Evolutionary conservation across 2,888 invertebrate species (phyloP).

Genomic region (Scaptodrosophila latifasciaeformis): DNA sequence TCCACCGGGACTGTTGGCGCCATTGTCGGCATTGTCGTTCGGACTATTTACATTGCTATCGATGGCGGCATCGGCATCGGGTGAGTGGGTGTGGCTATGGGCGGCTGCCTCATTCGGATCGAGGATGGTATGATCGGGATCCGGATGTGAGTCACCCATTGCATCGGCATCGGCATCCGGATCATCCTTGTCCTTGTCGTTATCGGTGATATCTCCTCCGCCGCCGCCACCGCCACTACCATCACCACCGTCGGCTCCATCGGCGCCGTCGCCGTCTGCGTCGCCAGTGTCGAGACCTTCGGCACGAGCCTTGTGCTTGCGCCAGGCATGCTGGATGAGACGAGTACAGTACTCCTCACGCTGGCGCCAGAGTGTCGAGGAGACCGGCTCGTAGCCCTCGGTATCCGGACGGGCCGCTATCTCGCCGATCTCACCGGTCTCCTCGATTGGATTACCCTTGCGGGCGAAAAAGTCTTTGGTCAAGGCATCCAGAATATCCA

Average conservation of each 20-base stretch:
- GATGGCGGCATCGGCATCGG: slow-evolving; percentile 67
- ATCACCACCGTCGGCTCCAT: slow-evolving; percentile 70
- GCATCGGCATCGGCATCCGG: slow-evolving; percentile 57
- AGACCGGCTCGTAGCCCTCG: slow-evolving; percentile 94
- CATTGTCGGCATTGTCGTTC: slow-evolving; percentile 30
- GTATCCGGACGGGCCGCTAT: slow-evolving; percentile 89
- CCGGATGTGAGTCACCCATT: slow-evolving; percentile 54
- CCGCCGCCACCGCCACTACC: slow-evolving; percentile 74
- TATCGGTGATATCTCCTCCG: neutral
- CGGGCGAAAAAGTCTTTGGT: slow-evolving; percentile 99
- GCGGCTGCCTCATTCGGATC: slow-evolving; percentile 51
- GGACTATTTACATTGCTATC: slow-evolving; percentile 54
- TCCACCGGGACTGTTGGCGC: slow-evolving; percentile 71
- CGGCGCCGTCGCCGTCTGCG: slow-evolving; percentile 75
- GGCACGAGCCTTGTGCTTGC: slow-evolving; percentile 86
- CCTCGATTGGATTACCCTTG: slow-evolving; percentile 95
- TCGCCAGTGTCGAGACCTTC: slow-evolving; percentile 77
- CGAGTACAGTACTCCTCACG: slow-evolving; percentile 97
- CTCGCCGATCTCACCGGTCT: slow-evolving; percentile 90
- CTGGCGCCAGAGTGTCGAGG: slow-evolving; percentile 95
- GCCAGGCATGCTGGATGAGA: slow-evolving; percentile 96
- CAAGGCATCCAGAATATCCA: slow-evolving; percentile 97
- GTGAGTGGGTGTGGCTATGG: slow-evolving; percentile 72
- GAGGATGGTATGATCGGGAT: neutral
- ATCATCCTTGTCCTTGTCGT: neutral